Base-by-base conservation (phyloP, 1,140 invertebrate genomes). In the Drosophila yakuba region DNA sequence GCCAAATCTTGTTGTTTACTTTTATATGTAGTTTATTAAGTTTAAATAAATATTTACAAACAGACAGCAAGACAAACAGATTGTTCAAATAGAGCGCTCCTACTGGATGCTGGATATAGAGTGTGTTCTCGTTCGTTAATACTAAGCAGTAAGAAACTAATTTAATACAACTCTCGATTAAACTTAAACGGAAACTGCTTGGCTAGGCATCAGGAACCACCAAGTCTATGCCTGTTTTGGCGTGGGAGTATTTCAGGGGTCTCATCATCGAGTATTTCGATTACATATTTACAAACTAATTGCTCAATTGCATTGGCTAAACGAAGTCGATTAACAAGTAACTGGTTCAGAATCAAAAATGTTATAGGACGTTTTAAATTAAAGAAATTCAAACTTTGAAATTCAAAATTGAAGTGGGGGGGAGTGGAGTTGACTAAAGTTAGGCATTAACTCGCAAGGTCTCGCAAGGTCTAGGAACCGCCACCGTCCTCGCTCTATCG, bases 1-100 rank as follows among this genome's bases (percentile, higher is more conserved):
- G 2, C 12, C 50, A 10, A 15, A 47, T 59, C 50, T 55, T 64
- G 67, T 77, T 55, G 54, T 80, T 67, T 80, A 71, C 77, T 71
- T 62, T 78, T 85, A 79, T 79, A 79, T 79, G 79, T 88, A 88
- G 58, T 89, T 89, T 88, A 89, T 88, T 89, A 84, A 88, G 62
- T 60, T 89, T 89, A 89, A 89, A 89, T 89, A 89, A 89, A 89
- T 89, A 89, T 89, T 89, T 89, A 89, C 84, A 88, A 89, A 89
- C 80, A 80, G 71, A 77, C 52, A 88, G 75, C 72, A 88, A 79
- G 75, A 72, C 75, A 80, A 79, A 73, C 47, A 77, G 78, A 71
- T 78, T 47, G 43, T 55, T 63, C 61, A 43, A 58, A 61, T 60
- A 59, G 66, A 76, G 72, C 35, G 69, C 58, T 61, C 57, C 50